phyloP scores from a whole-genome alignment of 2,888 invertebrate species.

The Phasia obesa region DNA sequence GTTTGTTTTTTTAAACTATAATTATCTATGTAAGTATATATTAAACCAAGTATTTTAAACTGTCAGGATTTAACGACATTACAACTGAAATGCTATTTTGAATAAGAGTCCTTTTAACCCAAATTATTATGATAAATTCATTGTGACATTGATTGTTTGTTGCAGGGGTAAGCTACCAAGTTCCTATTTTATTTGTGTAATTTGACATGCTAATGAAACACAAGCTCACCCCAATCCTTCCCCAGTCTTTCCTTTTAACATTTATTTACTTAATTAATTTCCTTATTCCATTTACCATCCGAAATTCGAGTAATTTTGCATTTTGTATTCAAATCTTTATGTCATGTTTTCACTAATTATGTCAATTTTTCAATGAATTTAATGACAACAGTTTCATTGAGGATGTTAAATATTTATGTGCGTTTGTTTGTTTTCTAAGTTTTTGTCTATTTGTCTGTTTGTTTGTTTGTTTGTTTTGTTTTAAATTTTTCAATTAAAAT shows the following conservation, averaged over 20 bases:
- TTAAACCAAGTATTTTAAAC: too few species aligned
- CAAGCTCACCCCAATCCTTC: background rate
- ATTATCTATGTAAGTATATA: too few species aligned
- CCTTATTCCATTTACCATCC: background rate
- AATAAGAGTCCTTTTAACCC: too few species aligned
- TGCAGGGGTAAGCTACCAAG: too few species aligned
- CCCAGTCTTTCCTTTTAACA: background rate
- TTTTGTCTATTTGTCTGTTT: background rate
- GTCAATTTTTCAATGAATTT: constrained; percentile 53
- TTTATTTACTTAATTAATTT: constrained; percentile 24
- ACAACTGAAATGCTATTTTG: too few species aligned
- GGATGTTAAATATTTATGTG: constrained; percentile 6
- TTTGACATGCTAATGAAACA: background rate
- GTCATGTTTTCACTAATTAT: constrained; percentile 61
- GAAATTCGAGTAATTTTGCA: background rate
- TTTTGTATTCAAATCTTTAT: constrained; percentile 20
- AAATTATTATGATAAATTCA: too few species aligned
- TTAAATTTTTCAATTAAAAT: constrained; percentile 54
- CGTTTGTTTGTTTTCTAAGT: background rate
- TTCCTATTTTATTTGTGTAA: background rate
- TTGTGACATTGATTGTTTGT: too few species aligned
- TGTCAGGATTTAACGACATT: too few species aligned
- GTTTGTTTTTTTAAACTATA: too few species aligned
- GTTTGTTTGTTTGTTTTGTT: constrained; percentile 19
- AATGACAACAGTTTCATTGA: constrained; percentile 56